Conservation (phyloP, 2,113 vertebrate species). For the Alligator mississippiensis region DNA sequence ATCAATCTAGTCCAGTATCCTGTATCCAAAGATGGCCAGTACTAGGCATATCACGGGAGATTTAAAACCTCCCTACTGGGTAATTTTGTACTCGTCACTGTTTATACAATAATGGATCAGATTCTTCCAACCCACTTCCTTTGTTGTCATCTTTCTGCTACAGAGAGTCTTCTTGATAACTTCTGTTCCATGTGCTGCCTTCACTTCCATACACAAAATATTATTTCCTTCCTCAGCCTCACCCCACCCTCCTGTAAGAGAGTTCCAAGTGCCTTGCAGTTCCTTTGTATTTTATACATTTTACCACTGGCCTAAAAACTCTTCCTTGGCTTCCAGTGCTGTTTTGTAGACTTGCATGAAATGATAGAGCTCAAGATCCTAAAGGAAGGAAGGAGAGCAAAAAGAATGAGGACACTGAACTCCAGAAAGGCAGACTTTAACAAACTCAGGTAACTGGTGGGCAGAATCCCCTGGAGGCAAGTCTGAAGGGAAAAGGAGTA, state of each 20-base stretch:
- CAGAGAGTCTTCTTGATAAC: background rate
- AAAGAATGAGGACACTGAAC: too few species aligned
- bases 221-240: background rate
- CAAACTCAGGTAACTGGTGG: too few species aligned
- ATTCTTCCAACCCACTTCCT: background rate
- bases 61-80: background rate
- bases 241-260: background rate
- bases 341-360: fast-evolving
- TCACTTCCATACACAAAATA: background rate
- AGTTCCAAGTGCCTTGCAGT: background rate
- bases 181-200: background rate
- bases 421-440: too few species aligned
- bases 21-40: background rate
- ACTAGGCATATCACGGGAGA: background rate
- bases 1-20: background rate
- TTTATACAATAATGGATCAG: background rate
- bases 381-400: too few species aligned
- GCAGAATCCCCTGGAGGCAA: too few species aligned
- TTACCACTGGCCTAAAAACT: background rate
- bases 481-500: too few species aligned
- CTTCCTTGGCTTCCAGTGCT: background rate
- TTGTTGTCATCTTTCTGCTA: background rate
- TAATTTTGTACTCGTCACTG: fast-evolving
- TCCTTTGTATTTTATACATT: fast-evolving
- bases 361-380: too few species aligned